phyloP scores from a whole-genome alignment of 1,140 invertebrate genomes.

The Capitella teleta region DNA sequence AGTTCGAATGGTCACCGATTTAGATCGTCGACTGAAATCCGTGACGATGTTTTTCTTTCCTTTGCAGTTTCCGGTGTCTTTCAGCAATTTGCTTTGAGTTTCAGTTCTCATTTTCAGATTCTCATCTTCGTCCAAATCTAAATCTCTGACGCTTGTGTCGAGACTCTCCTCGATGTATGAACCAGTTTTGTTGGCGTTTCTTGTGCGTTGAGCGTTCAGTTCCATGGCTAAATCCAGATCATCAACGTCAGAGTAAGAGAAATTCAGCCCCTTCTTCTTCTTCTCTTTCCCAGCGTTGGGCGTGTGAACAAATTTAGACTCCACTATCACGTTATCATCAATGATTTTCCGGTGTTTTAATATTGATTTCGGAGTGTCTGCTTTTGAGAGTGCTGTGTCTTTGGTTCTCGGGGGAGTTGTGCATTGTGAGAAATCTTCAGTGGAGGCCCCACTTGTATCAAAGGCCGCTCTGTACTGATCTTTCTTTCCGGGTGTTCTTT shows the following conservation, averaged over 20 bases:
- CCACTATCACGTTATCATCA: slow-evolving; percentile 9
- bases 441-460: too few relatives aligned
- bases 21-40: too few relatives aligned
- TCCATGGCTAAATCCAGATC: background rate
- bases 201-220: background rate
- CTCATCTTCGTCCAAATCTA: background rate
- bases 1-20: too few relatives aligned
- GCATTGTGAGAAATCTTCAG: too few relatives aligned
- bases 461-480: too few relatives aligned
- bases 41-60: background rate
- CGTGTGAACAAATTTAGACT: slow-evolving; percentile 6
- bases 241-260: slow-evolving; percentile 4
- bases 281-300: background rate
- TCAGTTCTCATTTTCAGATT: background rate
- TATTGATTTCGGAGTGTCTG: slow-evolving; percentile 7
- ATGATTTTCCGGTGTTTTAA: slow-evolving; percentile 6
- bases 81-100: background rate
- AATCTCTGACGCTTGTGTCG: background rate
- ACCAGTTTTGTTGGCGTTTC: background rate
- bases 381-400: background rate
- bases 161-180: background rate
- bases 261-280: background rate
- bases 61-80: background rate
- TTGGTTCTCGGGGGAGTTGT: too few relatives aligned
- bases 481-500: too few relatives aligned